Evolutionary conservation across 2,113 vertebrate genomes (phyloP).

Genomic region (Ophthalmotilapia sp.): DNA sequence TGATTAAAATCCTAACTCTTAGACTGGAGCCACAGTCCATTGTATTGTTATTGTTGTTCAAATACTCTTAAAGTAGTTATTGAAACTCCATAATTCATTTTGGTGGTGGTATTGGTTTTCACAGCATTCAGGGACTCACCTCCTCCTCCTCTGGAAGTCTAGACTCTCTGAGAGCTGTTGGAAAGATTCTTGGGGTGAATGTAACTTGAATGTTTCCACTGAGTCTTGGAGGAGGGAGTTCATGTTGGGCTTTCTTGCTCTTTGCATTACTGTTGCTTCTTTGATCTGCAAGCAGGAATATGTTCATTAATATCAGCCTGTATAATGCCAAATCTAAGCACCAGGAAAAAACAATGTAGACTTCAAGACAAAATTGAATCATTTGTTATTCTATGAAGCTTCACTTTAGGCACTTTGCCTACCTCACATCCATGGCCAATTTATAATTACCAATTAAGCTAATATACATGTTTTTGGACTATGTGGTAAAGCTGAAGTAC

Average conservation of each 20-base stretch:
- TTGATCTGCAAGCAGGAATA: constrained; percentile 20
- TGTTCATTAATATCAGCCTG: background rate
- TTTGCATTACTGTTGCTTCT: background rate
- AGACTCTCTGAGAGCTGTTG: constrained; percentile 88
- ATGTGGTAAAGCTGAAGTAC: background rate
- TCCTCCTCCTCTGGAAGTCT: constrained; percentile 82
- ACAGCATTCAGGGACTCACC: constrained; percentile 58
- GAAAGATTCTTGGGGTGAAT: constrained; percentile 87
- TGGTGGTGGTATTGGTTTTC: background rate
- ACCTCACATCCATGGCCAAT: background rate
- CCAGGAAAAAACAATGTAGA: background rate
- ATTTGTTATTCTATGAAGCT: background rate
- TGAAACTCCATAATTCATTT: background rate
- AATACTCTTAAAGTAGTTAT: background rate
- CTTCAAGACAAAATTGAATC: background rate
- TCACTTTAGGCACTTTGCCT: background rate
- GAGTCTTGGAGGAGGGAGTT: constrained; percentile 75
- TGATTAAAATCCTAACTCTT: background rate
- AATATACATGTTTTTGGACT: background rate
- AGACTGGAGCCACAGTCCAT: background rate
- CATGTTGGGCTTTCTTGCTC: constrained; percentile 51
- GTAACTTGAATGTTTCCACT: constrained; percentile 76
- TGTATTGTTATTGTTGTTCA: background rate
- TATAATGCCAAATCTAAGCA: background rate
- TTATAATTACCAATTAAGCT: background rate